Conservation (phyloP, 2,797 vertebrate species). For the Australoheros facetus region DNA sequence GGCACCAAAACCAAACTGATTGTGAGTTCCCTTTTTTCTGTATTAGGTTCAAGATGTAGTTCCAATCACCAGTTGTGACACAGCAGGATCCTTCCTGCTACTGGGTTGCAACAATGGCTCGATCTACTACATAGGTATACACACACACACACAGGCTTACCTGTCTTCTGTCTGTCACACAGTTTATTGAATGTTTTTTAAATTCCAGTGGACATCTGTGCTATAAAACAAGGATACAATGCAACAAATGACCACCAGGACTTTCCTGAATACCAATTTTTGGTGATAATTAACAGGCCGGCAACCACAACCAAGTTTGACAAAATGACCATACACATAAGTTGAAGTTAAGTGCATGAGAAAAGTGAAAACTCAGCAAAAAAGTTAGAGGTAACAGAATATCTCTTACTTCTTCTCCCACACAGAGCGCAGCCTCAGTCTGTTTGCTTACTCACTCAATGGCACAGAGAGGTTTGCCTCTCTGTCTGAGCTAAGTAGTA, state of each 20-base stretch:
- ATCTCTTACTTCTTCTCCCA: neutral
- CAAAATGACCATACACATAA: neutral
- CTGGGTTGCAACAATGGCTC: conserved; percentile 97
- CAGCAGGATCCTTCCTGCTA: conserved; percentile 94
- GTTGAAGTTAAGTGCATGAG: neutral
- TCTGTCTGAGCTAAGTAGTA: neutral
- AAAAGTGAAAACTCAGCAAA: neutral
- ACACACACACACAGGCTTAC: neutral
- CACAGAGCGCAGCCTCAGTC: too few relatives aligned
- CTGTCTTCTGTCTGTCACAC: neutral
- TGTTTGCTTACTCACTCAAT: too few relatives aligned
- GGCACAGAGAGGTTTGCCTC: neutral
- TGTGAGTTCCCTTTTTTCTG: conserved; percentile 9
- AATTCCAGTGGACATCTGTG: neutral
- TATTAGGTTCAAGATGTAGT: conserved; percentile 96
- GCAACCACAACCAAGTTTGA: neutral
- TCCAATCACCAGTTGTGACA: conserved; percentile 97
- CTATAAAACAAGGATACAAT: neutral
- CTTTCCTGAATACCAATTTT: neutral
- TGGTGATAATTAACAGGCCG: neutral
- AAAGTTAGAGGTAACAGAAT: too few relatives aligned
- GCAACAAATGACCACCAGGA: too few relatives aligned
- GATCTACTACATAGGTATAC: conserved; percentile 95
- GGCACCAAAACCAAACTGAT: neutral
- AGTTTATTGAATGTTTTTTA: neutral